Base-by-base conservation (phyloP, 2,888 invertebrate species). In the Ophion ellenae region DNA sequence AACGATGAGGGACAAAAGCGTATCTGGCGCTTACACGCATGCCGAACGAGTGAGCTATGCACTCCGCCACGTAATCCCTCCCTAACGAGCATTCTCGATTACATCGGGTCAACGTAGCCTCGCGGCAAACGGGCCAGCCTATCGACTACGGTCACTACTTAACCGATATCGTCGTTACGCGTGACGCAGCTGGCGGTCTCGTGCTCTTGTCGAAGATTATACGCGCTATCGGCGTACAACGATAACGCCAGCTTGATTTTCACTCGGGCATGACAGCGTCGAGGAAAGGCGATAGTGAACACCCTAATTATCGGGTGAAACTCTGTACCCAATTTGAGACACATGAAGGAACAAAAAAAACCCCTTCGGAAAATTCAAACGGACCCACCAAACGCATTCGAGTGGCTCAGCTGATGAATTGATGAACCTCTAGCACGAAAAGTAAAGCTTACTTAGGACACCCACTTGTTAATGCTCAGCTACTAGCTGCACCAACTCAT, bases 141-240 rank as follows among this genome's bases (percentile, higher is more conserved):
- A 63, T 57, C 11, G 67, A 36, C 74, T 69, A 24, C 64, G 70
- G 85, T 67, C 79, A 61, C 64, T 73, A 61, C 64, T 73, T 63
- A 74, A 78, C 77, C 77, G 84, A 77, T 81, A 84, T 77, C 81
- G 67, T 47, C 59, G 84, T 80, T 78, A 77, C 81, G 84, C 69
- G 47, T 78, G 71, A 64, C 79, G 63, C 74, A 57, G 77, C 77
- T 63, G 75, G 53, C 63, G 69, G 40, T 67, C 74, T 81, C 69
- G 57, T 78, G 69, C 74, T 69, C 80, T 73, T 59, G 69, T 78
- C 40, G 81, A 64, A 74, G 81, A 81, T 85, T 78, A 81, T 57
- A 70, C 81, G 57, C 77, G 74, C 57, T 85, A 85, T 82, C 85
- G 67, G 57, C 20, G 9, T 45, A 36, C 76, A 57, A 40, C 70